phyloP scores from a whole-genome alignment of 1,140 invertebrate genomes.

The Laupala kohalensis region DNA sequence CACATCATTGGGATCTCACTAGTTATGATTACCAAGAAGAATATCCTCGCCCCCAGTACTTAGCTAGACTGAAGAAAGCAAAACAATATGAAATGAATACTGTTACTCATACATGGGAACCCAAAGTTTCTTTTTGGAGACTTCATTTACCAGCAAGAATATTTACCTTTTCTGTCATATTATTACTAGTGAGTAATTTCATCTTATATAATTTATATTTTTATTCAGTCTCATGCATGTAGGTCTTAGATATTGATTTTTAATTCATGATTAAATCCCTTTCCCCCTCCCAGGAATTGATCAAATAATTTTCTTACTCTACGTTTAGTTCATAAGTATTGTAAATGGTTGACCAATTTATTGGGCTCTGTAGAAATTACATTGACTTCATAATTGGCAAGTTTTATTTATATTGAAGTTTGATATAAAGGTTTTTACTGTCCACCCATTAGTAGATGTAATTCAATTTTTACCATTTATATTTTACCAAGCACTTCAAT shows the following conservation, averaged over 20 bases:
- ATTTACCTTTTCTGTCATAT: constrained; percentile 69
- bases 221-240: neutral
- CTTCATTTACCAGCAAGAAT: constrained; percentile 69
- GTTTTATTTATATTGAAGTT: no score
- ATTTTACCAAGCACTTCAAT: no score
- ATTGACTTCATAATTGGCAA: no score
- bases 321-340: neutral
- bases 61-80: constrained; percentile 54
- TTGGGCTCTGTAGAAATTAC: no score
- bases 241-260: neutral
- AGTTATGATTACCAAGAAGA: constrained; percentile 77
- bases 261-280: neutral
- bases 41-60: constrained; percentile 72
- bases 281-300: neutral
- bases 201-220: no score
- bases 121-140: constrained; percentile 77
- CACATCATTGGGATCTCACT: constrained; percentile 80
- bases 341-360: no score
- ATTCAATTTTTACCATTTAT: no score
- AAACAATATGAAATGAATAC: constrained; percentile 42
- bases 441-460: no score
- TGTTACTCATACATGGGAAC: constrained; percentile 66
- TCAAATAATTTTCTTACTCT: neutral
- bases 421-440: no score
- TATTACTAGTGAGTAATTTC: constrained; percentile 59